Evolutionary conservation across 2,113 vertebrate species (phyloP), one percentile per base, ranked within the genome.

Genomic region (Heterochromis multidens): DNA sequence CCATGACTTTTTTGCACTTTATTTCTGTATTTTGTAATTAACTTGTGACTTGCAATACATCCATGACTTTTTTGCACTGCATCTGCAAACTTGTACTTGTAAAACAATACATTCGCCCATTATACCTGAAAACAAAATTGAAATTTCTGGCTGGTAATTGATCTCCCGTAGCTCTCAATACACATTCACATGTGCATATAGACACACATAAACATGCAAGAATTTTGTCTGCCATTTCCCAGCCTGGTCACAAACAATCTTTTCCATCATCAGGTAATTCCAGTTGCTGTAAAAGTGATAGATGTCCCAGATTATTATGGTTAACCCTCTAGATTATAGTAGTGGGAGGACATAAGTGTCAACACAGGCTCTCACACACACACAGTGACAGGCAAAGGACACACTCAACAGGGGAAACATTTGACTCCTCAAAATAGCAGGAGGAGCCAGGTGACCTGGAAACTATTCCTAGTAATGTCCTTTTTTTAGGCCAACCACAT

Each of bases 401-500:
- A 81, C 77, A 87, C 67, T 60, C 37, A 19, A 61, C 40, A 21
- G 43, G 82, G 59, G 43, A 43, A 80, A 79, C 85, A 90, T 94
- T 85, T 70, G 56, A 87, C 83, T 49, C 82, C 91, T 92, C 23
- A 91, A 90, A 93, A 92, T 94, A 93, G 87, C 86, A 59, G 27
- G 65, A 82, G 58, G 80, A 82, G 60, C 72, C 87, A 79, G 91
- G 79, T 87, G 90, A 93, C 91, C 89, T 95, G 95, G 95, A 95
- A 95, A 94, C 90, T 93, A 95, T 95, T 94, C 67, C 74, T 87
- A 87, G 93, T 93, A 94, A 94, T 94, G 89, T 88, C 89, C 87
- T 95, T 94, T 93, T 94, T 89, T 93, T 92, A 94, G 91, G 9
- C 83, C 56, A 76, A 79, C 61, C 21, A 46, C 84, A 82, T 8